phyloP scores from a whole-genome alignment of 2,113 vertebrate genomes.

The Beaufortia kweichowensis region DNA sequence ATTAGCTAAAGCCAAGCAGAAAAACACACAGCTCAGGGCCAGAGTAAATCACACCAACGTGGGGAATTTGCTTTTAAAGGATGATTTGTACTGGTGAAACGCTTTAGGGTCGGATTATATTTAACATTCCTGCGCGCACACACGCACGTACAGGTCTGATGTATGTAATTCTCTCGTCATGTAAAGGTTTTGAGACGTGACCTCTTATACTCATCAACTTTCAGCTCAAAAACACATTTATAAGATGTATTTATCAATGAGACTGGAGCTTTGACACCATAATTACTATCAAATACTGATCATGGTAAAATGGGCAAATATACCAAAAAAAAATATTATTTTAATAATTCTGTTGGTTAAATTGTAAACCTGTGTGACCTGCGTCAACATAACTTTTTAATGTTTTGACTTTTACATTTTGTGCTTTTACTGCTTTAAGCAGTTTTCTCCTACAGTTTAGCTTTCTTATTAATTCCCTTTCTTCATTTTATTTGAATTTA shows the following conservation, averaged over 20 bases:
- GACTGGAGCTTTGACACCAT: too few species aligned
- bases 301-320: too few species aligned
- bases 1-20: constrained; percentile 79
- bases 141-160: constrained; percentile 16
- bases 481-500: too few species aligned
- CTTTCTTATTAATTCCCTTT: too few species aligned
- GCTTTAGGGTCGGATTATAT: constrained; percentile 32
- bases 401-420: too few species aligned
- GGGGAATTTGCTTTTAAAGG: constrained; percentile 73
- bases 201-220: constrained; percentile 41
- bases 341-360: too few species aligned
- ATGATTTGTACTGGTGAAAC: constrained; percentile 66
- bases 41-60: constrained; percentile 80
- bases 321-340: too few species aligned
- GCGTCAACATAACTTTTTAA: too few species aligned
- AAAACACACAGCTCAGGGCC: constrained; percentile 69
- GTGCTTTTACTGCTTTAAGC: too few species aligned
- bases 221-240: constrained; percentile 42
- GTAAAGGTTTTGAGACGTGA: constrained; percentile 37
- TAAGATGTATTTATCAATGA: not conserved
- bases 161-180: constrained; percentile 54
- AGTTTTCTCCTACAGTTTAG: too few species aligned
- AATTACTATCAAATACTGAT: too few species aligned
- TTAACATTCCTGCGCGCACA: constrained; percentile 52
- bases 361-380: too few species aligned